Base-by-base conservation (phyloP, 2,888 invertebrate species). In the Anodontia alba region DNA sequence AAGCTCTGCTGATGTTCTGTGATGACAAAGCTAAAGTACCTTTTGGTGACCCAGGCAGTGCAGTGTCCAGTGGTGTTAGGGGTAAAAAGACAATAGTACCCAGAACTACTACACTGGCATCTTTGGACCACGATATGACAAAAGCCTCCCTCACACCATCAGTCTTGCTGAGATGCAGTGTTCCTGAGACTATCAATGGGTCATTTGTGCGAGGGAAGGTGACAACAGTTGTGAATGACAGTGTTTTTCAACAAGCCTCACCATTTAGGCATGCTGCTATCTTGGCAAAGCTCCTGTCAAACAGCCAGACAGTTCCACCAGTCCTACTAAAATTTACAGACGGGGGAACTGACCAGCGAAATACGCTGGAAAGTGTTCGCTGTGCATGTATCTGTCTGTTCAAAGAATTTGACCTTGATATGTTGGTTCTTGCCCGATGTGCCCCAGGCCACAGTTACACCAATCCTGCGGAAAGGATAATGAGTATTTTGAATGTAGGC, bases 101-200 rank as follows among this genome's bases (percentile, higher is more conserved):
- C 8, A 49, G 3, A 49, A 49, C 12, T 8, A 69, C 69, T n/a
- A 73, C 69, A 12, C 12, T 80, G 23, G 62, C 29, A 17, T 54
- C 80, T 23, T 31, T n/a, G 38, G 88, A 87, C 46, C 86, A 87
- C 72, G 81, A 87, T 36, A 83, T 87, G 83, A 77, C 29, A 0
- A 66, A 46, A 43, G 26, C 38, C 1, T 73, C 57, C 17, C 20
- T 86, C 0, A 84, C 80, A 49, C 86, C 88, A 38, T 80, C 76
- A 42, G 85, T 84, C 12, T 49, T 57, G 38, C 72, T 87, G 8
- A 43, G 75, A 1, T 76, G 73, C 66, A 54, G 79, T 5, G 51
- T 82, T 29, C 84, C 87, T 12, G 17, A 38, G 2, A 26, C n/a
- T 8, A 20, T 62, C 3, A 62, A 80, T 0, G 38, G 76, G 7